A percentile compares a stretch with the other conserved stretches of the same genome.
Evolutionary conservation across 2,797 vertebrate genomes (phyloP).

Genomic region (Saguinus oedipus): DNA sequence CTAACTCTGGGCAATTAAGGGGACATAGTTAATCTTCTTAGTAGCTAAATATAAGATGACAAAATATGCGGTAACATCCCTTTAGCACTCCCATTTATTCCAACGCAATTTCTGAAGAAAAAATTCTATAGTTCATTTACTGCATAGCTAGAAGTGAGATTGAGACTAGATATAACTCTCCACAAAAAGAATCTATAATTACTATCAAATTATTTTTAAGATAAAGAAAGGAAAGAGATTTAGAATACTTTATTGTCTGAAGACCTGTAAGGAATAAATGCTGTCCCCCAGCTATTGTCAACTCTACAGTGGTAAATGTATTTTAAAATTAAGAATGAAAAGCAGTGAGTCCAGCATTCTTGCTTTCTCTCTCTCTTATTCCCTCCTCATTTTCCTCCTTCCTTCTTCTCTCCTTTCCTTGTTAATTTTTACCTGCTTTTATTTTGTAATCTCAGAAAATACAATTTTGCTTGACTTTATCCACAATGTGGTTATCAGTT

Average conservation of each 20-base stretch:
- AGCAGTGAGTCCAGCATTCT: background rate
- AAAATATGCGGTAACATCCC: constrained; percentile 21
- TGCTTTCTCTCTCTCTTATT: background rate
- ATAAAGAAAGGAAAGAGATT: background rate
- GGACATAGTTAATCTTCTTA: constrained; percentile 47
- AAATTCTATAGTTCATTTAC: constrained; percentile 42
- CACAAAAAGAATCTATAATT: background rate
- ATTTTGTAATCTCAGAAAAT: background rate
- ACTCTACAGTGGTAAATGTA: background rate
- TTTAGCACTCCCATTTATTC: constrained; percentile 60
- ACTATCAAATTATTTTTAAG: background rate
- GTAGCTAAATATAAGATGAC: constrained; percentile 21
- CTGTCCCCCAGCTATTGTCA: background rate
- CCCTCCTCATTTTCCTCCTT: background rate
- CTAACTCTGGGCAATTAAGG: constrained; percentile 53
- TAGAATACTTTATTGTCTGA: background rate
- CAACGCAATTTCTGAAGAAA: constrained; percentile 54
- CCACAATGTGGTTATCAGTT: background rate
- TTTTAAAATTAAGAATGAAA: constrained; percentile 6
- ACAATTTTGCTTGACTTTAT: background rate
- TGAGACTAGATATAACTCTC: background rate
- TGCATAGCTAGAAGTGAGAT: background rate
- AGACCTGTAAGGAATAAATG: background rate
- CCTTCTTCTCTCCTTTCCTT: background rate
- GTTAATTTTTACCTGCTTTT: background rate